Evolutionary conservation across 2,113 vertebrate species (phyloP), one percentile per base, ranked within the genome.

Genomic region (Melanotaenia duboulayi): DNA sequence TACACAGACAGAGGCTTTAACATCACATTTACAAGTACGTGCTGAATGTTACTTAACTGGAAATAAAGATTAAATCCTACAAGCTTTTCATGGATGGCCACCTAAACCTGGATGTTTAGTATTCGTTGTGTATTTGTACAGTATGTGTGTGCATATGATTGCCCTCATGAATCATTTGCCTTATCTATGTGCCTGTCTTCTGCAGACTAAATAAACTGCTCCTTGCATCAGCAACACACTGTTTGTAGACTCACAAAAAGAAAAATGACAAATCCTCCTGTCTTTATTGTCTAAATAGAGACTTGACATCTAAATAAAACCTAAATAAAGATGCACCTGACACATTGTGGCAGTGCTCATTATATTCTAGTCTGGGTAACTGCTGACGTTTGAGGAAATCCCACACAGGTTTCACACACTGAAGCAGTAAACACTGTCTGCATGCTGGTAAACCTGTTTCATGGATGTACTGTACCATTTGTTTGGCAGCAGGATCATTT

Each of bases 1-100:
- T 98, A 97, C 2, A 98, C 97, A 57, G 96, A 98, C 84, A 92
- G 98, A 51, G 98, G 98, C 46, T 99, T 99, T 91, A 99, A 99
- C 88, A 99, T 99, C 86, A 98, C 97, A 1, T 99, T 99, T 83
- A 99, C 97, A 60, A 99, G 98, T 99, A 88, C 92, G 96, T 93
- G 35, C 7, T 28, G 8, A 70, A 25, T 52, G 16, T 25, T 32
- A 19, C 14, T 19, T 35, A 25, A 57, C 20, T 16, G 11, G 13
- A n/a, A 54, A 84, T 48, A 42, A 79, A 71, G 19, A 1, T 20
- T 3, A 75, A 73, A 59, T 79, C 35, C 68, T 62, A 14, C 52
- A 48, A 74, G 58, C 60, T 63, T 48, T 76, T 71, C 32, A 56
- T 32, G 19, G 49, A 74, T 57, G 32, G 32, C 19, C 10, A 17